Evolutionary conservation across 2,888 invertebrate species (phyloP).

Genomic region (Patella pellucida): DNA sequence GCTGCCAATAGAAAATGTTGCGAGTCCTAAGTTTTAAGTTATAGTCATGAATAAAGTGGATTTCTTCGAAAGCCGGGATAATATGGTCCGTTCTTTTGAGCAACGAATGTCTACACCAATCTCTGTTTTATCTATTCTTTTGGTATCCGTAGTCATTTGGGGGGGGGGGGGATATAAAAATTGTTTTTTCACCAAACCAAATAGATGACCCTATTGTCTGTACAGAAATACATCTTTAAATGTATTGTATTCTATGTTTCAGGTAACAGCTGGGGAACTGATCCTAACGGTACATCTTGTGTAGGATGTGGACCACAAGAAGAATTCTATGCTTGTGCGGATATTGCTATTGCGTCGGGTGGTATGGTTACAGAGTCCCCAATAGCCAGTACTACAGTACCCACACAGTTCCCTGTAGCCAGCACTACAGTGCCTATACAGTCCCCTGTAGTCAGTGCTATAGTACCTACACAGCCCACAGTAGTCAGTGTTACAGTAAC

Average conservation of each 20-base stretch:
- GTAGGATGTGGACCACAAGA: slow-evolving; percentile 3
- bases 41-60: too few relatives aligned
- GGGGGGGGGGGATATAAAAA: too few relatives aligned
- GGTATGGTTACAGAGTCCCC: neutral
- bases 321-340: neutral
- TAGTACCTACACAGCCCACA: neutral
- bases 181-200: too few relatives aligned
- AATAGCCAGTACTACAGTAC: neutral
- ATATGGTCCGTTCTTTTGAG: too few relatives aligned
- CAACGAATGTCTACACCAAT: too few relatives aligned
- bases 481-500: neutral
- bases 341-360: neutral
- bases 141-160: too few relatives aligned
- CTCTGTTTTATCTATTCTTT: too few relatives aligned
- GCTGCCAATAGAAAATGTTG: too few relatives aligned
- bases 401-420: neutral
- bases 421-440: neutral
- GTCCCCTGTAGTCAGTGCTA: neutral
- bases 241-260: neutral
- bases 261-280: neutral
- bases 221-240: neutral
- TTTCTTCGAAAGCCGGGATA: too few relatives aligned
- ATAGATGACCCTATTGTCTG: too few relatives aligned
- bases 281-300: neutral
- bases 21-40: too few relatives aligned